Evolutionary conservation across 1,140 invertebrate species (phyloP), one percentile per base, ranked within the genome.

Genomic region (Drosophila carrolli): DNA sequence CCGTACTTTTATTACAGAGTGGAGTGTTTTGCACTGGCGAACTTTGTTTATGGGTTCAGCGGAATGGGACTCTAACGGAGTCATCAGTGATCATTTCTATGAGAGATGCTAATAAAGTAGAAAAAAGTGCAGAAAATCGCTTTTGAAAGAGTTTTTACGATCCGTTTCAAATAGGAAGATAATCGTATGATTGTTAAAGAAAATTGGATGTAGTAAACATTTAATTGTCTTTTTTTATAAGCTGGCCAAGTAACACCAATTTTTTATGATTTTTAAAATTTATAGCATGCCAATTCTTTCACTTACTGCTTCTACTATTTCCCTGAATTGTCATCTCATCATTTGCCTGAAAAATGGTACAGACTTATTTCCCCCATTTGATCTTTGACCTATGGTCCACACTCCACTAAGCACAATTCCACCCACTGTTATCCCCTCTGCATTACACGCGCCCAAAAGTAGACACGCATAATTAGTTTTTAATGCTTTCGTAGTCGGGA

Each of bases 391-490:
- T 14, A n/a, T 14, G 9, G 10, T 37, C 29, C 65, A 14, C 48
- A 46, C 48, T 50, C 40, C 48, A 41, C n/a, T 41, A 32, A 53
- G 14, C 59, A 6, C 46, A 16, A 29, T 11, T 40, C 9, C n/a
- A 1, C 32, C 63, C 16, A 9, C 14, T 16, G 13, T 16, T 9
- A 10, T 1, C n/a, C 32, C 10, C 38, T 11, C 5, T 13, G 11
- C 10, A 10, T 8, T 44, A 35, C 63, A 71, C 65, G 46, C 53
- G 72, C 72, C 73, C 73, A 35, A 75, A 75, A 75, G 73, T 75
- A 75, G 78, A 81, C 61, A 86, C 60, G 82, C 81, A 82, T 78
- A 81, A 85, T 85, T 85, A 75, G 68, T 78, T 73, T 80, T 83
- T 65, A 66, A 77, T 77, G 78, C 37, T 40, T 78, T 71, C 54